These are phyloP conservation scores for Drosophila tripunctata DNA, from an alignment of 2,888 invertebrate genomes.

Conservation along the genomic window DNA sequence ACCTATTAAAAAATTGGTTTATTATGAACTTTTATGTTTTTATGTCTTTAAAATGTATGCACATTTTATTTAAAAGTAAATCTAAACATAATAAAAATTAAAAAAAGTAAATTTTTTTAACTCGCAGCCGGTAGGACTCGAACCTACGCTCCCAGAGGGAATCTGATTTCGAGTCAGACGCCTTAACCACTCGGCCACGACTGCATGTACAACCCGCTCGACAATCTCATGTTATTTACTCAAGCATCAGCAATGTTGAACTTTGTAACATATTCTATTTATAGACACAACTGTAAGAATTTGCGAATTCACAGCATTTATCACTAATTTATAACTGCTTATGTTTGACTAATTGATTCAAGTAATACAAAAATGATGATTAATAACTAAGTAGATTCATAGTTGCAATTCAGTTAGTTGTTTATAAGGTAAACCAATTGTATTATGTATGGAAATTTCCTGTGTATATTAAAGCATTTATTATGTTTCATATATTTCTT, in stretches of 20 bases:
- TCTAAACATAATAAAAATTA: not conserved
- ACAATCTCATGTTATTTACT: not conserved
- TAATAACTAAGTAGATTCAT: too few species aligned
- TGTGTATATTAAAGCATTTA: too few species aligned
- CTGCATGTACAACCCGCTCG: constrained; percentile 61
- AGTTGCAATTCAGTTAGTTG: too few species aligned
- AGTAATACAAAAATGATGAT: too few species aligned
- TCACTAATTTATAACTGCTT: too few species aligned
- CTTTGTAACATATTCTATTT: not conserved
- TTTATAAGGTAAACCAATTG: too few species aligned
- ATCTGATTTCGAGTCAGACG: constrained; percentile 85
- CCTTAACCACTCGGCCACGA: constrained; percentile 85
- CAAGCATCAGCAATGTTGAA: not conserved
- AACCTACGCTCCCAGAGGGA: constrained; percentile 95
- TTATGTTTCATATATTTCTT: too few species aligned
- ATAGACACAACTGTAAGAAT: not conserved
- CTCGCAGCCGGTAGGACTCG: constrained; percentile 93
- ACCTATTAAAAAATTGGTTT: too few species aligned
- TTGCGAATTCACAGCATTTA: not conserved
- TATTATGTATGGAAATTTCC: too few species aligned
- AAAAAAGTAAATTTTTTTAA: not conserved
- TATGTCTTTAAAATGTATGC: too few species aligned
- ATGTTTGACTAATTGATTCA: too few species aligned
- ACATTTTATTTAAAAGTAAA: not conserved
- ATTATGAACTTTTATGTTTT: too few species aligned